Percentiles rank a stretch among this genome's conserved stretches.
Conservation (phyloP, 92 coral and sea anemone species). For the Parazoanthus swiftii region DNA sequence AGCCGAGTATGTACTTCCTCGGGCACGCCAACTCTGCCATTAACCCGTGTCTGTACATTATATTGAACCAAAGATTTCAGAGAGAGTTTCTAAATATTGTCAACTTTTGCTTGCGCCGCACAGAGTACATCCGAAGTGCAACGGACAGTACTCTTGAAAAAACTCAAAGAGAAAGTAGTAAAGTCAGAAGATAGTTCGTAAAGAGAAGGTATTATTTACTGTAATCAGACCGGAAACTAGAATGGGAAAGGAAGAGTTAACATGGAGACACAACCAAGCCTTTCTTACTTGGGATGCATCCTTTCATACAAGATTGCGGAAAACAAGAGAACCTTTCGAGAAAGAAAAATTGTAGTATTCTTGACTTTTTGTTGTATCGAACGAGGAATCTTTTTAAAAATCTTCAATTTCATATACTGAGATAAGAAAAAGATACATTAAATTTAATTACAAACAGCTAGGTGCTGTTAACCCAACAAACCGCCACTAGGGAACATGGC, state of each 20-base stretch:
- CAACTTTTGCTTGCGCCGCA: conserved; percentile 27
- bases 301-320: too few species aligned
- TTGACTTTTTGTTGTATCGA: not conserved
- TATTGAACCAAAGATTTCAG: conserved; percentile 70
- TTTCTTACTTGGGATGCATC: too few species aligned
- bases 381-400: not conserved
- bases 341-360: too few species aligned
- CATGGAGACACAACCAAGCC: too few species aligned
- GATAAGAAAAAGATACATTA: too few species aligned
- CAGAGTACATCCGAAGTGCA: not conserved
- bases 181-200: not conserved
- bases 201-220: not conserved
- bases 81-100: conserved; percentile 69
- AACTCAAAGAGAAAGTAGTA: not conserved
- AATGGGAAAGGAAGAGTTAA: not conserved
- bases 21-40: conserved; percentile 88
- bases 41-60: conserved; percentile 75
- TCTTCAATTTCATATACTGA: not conserved
- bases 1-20: conserved; percentile 60
- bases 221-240: not conserved
- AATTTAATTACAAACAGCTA: too few species aligned
- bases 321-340: too few species aligned
- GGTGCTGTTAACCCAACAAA: too few species aligned
- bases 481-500: too few species aligned
- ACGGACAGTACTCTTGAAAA: not conserved